Base-by-base conservation (phyloP, 2,888 invertebrate genomes). In the Caenorhabditis sp. region DNA sequence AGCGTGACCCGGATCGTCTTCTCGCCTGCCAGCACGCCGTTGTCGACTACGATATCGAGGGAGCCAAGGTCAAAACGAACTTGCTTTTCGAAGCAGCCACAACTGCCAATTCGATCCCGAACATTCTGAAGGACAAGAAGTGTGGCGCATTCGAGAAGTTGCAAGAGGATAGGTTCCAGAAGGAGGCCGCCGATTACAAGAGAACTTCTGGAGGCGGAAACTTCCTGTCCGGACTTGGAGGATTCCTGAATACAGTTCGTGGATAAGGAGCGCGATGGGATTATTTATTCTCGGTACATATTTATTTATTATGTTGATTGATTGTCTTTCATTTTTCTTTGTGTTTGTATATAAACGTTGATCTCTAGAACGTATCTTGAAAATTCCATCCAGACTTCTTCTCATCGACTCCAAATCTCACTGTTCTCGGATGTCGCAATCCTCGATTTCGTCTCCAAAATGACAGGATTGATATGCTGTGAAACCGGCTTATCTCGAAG, bases 51-150 rank as follows among this genome's bases (percentile, higher is more conserved):
- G 88, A 88, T 63, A 85, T 88, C 45, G 88, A 88, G 59, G 88
- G 88, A 26, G 87, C 88, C 41, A 88, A 88, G 70, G 87, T 87
- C 27, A 88, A 88, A 71, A 87, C 88, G 20, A 88, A 88, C 48
- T 65, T 88, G 13, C 79, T 88, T 13, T 88, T 88, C 63, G 88
- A 88, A 58, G 88, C 88, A 2, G 88, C 88, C 32, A 88, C 88
- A 2, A 88, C 88, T 1, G 88, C 88, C 30, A 83, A 82, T 45
- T 85, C 84, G 35, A 74, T 88, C 30, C 88, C 88, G 8, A 88
- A 88, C 65, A 88, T 88, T 52, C 80, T 88, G 77, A 88, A 88
- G 72, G 88, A 88, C 79, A 88, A 88, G 62, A 88, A 88, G 71
- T 88, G 88, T 56, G 82, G 71, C 11, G 85, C 83, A 4, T 88